Base-by-base conservation (phyloP, 2,797 vertebrate genomes). In the Tiaroga cobitis region DNA sequence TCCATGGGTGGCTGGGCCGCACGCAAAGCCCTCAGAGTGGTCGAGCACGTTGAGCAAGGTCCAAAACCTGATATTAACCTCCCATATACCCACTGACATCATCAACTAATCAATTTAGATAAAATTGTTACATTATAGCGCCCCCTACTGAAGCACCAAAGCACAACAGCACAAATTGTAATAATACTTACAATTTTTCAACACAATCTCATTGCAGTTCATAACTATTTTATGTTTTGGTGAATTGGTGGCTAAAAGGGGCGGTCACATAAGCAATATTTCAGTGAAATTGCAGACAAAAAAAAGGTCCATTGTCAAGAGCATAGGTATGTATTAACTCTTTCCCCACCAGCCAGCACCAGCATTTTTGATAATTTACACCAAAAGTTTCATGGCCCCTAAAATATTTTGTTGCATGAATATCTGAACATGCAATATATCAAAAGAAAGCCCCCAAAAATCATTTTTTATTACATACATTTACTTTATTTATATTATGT, bases 1-100 rank as follows among this genome's bases (percentile, higher is more conserved):
- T 99, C 98, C 70, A 99, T 99, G 98, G 98, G 98, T 88, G 98
- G 98, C 90, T 99, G 98, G 97, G 97, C 98, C 26, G 97, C 98
- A 1, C 95, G 98, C 87, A 99, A 99, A 89, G 96, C 97, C 73
- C 94, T 99, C 89, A 94, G 97, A 92, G 98, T 99, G 72, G 93
- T 99, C 67, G 98, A 99, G 90, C 97, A 99, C 0, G 98, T 98
- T 72, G 98, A 99, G 81, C 97, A 99, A 96, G 98, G 98, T 98
- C 92, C 88, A 88, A 68, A 16, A 34, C 75, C 56, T 46, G n/a
- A 32, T 46, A 49, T 67, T 49, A 67, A 51, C 46, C 59, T 83
- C 24, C 24, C 16, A 26, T 75, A 8, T 24, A 29, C 29, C 5
- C 70, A 73, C 19, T 34, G 18, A 63, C 41, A 51, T 34, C 63